A percentile compares a stretch with the other conserved stretches of the same genome.
These are phyloP conservation scores for Bombylius discolor DNA, from an alignment of 2,888 invertebrate genomes.

Conservation along the genomic window DNA sequence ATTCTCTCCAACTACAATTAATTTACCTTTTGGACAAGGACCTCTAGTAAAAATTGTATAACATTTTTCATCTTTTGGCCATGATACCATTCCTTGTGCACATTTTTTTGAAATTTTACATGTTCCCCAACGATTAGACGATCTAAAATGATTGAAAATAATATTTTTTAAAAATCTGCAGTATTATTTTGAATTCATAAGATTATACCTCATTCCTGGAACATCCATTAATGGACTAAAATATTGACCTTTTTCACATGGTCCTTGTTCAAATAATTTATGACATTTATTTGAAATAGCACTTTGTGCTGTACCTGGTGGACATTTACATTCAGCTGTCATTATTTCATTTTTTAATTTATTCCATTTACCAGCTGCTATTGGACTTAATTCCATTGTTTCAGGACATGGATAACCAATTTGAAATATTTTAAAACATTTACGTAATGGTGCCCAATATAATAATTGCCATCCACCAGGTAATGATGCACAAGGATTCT, in stretches of 20 bases:
- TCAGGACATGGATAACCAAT: constrained; percentile 71
- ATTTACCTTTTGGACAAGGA: constrained; percentile 61
- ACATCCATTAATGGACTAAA: constrained; percentile 52
- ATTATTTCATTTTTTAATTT: background rate
- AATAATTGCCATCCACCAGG: constrained; percentile 75
- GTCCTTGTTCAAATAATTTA: constrained; percentile 58
- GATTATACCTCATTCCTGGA: constrained; percentile 11
- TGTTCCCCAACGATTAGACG: constrained; percentile 52
- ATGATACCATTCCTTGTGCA: constrained; percentile 51
- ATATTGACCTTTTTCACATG: constrained; percentile 59
- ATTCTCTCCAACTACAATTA: constrained; percentile 46
- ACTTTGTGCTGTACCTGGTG: constrained; percentile 63
- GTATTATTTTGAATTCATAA: background rate
- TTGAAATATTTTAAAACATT: constrained; percentile 79
- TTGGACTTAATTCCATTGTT: constrained; percentile 69
- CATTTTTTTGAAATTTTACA: constrained; percentile 57
- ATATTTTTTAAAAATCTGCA: background rate
- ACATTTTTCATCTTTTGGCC: constrained; percentile 65
- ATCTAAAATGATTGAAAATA: constrained; percentile 35
- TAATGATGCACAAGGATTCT: constrained; percentile 69
- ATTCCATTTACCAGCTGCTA: constrained; percentile 11
- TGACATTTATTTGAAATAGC: constrained; percentile 57
- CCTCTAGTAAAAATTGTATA: constrained; percentile 58
- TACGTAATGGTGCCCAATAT: constrained; percentile 70
- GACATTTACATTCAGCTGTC: constrained; percentile 67